Percentiles rank a stretch among this genome's conserved stretches.
phyloP scores from a whole-genome alignment of 2,888 invertebrate species.

The Drosophila barbarae region DNA sequence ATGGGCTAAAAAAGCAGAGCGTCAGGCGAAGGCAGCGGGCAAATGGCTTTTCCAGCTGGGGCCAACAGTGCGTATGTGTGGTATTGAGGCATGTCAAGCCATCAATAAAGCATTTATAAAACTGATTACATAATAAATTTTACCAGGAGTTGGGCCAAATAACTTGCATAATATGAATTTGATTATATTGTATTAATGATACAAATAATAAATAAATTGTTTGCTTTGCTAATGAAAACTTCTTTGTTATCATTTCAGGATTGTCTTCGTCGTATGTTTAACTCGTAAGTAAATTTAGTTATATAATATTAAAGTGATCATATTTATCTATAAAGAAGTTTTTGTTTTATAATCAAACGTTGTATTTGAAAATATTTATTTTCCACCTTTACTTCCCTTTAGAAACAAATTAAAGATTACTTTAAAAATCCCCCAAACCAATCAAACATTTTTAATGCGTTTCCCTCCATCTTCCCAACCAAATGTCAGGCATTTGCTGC shows the following conservation, averaged over 20 bases:
- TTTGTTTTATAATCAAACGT: no score
- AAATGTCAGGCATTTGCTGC: constrained; percentile 31
- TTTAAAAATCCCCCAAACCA: background rate
- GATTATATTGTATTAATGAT: background rate
- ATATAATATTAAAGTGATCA: no score
- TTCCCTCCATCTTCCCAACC: constrained; percentile 3
- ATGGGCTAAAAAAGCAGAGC: constrained; percentile 49
- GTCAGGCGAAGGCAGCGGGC: constrained; percentile 35
- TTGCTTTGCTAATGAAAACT: constrained; percentile 11
- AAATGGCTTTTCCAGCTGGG: constrained; percentile 56
- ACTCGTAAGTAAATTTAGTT: constrained; percentile 12
- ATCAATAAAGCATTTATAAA: constrained; percentile 45
- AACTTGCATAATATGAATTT: constrained; percentile 11
- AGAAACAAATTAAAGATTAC: background rate
- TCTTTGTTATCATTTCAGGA: constrained; percentile 11
- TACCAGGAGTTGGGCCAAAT: background rate
- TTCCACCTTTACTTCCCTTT: no score
- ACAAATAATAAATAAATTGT: background rate
- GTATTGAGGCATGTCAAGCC: constrained; percentile 36
- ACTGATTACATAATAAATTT: constrained; percentile 27
- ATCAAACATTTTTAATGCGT: constrained; percentile 15
- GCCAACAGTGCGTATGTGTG: constrained; percentile 60
- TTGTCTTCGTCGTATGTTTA: background rate
- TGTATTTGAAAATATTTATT: no score
- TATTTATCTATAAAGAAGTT: no score